Evolutionary conservation across 1,140 invertebrate genomes (phyloP), one percentile per base, ranked within the genome.

Genomic region (Drosophila suzukii): DNA sequence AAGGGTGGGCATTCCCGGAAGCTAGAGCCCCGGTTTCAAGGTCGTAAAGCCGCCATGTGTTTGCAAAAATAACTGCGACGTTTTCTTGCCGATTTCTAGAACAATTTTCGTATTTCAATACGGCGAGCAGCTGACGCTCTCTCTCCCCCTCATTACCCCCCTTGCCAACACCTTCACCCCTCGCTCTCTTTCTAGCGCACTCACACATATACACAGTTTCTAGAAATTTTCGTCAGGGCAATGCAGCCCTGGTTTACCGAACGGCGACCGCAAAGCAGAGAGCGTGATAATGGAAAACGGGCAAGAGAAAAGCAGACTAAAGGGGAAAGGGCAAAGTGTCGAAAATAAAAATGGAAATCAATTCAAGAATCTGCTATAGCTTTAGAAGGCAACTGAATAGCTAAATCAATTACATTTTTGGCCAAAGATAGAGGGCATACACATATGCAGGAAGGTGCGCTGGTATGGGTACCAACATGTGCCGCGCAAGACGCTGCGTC

Each of bases 211-310:
- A 67, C 34, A 61, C 30, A 80, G 72, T 78, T 88, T 88, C 84
- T 88, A 88, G 84, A 88, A 88, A 89, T 61, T 77, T 82, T 88
- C 80, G 76, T 88, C 80, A 74, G 80, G 50, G 11, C 11, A 36
- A n/a, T 30, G 79, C 70, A 89, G 77, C 84, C 84, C 84, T 89
- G 84, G 84, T 30, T 17, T 76, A 59, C 55, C 84, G 80, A 81
- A 89, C 61, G 46, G 27, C 73, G 44, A 65, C 63, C 73, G 46
- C 53, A 89, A 89, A 89, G 84, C 63, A 56, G 6, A 77, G 50
- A 49, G 47, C n/a, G 54, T 20, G 70, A 84, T 70, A 78, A 89
- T 70, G 72, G 62, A 68, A 72, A 51, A 63, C 51, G 38, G 41
- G 72, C n/a, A 15, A 43, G 51, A 82, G 60, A 50, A 46, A 8